Evolutionary conservation across 2,797 vertebrate genomes (phyloP).

Genomic region (Mycteria americana): DNA sequence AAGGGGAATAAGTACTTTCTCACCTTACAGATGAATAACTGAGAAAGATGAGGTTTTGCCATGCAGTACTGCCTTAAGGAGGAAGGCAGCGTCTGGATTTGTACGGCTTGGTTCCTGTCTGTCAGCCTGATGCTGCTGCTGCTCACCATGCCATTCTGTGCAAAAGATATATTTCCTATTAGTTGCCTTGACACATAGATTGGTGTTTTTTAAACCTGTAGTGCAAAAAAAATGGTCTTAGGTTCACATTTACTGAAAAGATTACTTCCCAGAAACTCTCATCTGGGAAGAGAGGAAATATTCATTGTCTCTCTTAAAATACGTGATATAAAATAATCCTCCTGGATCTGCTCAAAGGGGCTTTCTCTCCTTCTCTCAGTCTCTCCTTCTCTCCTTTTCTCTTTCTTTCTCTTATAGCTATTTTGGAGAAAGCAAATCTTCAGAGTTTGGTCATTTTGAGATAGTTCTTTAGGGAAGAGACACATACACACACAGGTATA

Average conservation of each 20-base stretch:
- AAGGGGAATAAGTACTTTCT: background rate
- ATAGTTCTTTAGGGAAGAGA: background rate
- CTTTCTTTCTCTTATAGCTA: no score
- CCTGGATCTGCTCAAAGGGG: background rate
- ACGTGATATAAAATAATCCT: background rate
- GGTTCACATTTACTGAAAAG: background rate
- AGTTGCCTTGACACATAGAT: background rate
- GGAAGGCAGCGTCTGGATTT: background rate
- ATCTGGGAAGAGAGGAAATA: background rate
- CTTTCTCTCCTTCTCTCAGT: no score
- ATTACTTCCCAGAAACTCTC: background rate
- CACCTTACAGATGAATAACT: background rate
- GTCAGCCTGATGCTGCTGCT: background rate
- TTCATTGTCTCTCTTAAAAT: background rate
- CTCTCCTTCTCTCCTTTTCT: no score
- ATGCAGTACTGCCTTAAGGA: background rate
- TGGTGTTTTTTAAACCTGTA: background rate
- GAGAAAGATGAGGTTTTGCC: background rate
- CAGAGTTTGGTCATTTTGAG: background rate
- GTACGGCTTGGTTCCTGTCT: background rate
- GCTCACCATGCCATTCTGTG: background rate
- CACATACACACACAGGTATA: no score
- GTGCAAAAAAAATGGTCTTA: background rate
- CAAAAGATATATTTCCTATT: background rate
- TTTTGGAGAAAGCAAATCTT: background rate